Conservation (phyloP, 2,113 vertebrate species). For the Lycocorax pyrrhopterus region DNA sequence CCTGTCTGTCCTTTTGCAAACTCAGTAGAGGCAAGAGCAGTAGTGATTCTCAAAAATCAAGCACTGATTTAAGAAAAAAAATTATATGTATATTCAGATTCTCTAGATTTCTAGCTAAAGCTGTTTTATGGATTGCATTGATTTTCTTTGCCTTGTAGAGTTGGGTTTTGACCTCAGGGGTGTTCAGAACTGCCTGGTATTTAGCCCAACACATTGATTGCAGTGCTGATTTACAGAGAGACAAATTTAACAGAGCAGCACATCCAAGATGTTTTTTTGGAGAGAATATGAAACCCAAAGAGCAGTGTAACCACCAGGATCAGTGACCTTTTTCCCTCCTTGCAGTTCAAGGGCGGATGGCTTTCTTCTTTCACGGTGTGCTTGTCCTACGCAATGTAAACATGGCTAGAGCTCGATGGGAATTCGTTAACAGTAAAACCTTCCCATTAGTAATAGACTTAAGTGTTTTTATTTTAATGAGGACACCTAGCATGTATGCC, state of each 20-base stretch:
- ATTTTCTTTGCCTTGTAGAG: conserved; percentile 34
- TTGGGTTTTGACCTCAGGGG: conserved; percentile 2
- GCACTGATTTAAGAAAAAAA: conserved; percentile 4
- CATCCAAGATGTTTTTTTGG: not conserved
- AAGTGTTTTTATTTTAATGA: not conserved
- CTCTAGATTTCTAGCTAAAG: not conserved
- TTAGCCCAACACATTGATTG: conserved; percentile 44
- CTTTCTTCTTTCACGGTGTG: not conserved
- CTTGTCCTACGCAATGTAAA: not conserved
- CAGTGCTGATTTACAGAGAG: conserved; percentile 17
- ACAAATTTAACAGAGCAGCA: not conserved
- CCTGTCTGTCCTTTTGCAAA: not conserved
- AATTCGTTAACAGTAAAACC: not conserved
- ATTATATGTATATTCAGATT: not conserved
- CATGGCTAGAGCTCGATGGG: not conserved
- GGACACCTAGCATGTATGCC: not conserved
- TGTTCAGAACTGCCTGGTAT: conserved; percentile 18
- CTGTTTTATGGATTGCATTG: conserved; percentile 50
- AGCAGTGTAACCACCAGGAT: not conserved
- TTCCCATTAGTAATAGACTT: not conserved
- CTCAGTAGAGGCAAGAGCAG: not conserved
- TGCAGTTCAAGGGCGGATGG: not conserved
- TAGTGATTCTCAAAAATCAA: not conserved
- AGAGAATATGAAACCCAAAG: not conserved
- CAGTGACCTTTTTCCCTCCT: not conserved